Evolutionary conservation across 2,113 vertebrate species (phyloP), one percentile per base, ranked within the genome.

Genomic region (Spizaetus ornatus): DNA sequence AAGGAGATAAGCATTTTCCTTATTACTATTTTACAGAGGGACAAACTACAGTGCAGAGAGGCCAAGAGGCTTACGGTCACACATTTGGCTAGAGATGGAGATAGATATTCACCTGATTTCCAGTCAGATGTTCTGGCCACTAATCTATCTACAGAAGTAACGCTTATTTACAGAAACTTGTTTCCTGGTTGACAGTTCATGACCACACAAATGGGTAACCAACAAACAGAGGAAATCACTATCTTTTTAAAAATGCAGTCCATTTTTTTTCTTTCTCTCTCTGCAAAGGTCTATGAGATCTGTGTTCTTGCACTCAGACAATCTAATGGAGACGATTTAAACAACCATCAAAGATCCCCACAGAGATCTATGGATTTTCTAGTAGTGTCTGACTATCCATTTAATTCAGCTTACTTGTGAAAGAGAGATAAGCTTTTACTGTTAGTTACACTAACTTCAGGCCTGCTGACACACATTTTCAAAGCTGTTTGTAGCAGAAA

Each of bases 191-290:
- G 6, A 42, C 32, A 32, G 45, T 16, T 89, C 62, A n/a, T 1
- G 0, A 78, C 45, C 42, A 48, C 56, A 56, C 0, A 0, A 63
- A 65, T 10, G 16, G 21, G 22, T 86, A 78, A 85, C 38, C 26
- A 52, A 48, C 6, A 23, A 83, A 56, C 31, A 85, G 81, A 47
- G 32, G 23, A 82, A 79, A 56, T 56, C 0, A 18, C 21, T 25
- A 2, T 10, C 19, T 53, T 29, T 74, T 84, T 61, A 34, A 5
- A 86, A 90, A 73, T 29, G 22, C 8, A 21, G 17, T 73, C 20
- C 11, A 23, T 74, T 80, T 86, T 69, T 69, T 77, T 5, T 40
- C 38, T 67, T 77, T 56, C 43, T 45, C 18, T 82, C 36, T 70
- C 25, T 77, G 32, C 58, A 67, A 69, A 80, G 5, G 11, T 69